Base-by-base conservation (phyloP, 2,113 vertebrate genomes). In the Chascanopsetta lugubris region DNA sequence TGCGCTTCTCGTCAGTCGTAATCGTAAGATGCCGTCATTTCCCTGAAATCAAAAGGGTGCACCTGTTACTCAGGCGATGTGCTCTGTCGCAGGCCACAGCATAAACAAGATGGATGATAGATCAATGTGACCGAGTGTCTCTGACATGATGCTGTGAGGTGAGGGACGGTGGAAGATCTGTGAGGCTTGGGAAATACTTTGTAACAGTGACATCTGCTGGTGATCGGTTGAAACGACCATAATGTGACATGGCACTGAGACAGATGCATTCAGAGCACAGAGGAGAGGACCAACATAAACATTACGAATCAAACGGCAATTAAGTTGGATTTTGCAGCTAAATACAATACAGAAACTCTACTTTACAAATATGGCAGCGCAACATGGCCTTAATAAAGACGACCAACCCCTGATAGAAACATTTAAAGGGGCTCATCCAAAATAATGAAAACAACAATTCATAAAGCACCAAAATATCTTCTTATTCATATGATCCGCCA, bases 181-280 rank as follows among this genome's bases (percentile, higher is more conserved):
- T 1, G 0, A 18, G 29, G 48, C 11, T 26, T n/a, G 2, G 9
- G 2, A 61, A 88, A 74, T 27, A 58, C 60, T 82, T 27, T 66
- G 66, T 66, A 84, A 75, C 69, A 77, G 67, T 29, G 82, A 81
- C 88, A 80, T 78, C 88, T 89, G 74, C 77, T 88, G 88, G 48
- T 54, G 4, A 43, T 0, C 27, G 6, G 15, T 43, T 22, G n/a
- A 1, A 58, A 62, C 13, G 29, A 32, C 49, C 56, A 5, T 0
- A 10, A 0, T 36, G 20, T 1, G 1, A 51, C 46, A 17, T 17
- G 57, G 20, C 32, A 1, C 8, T 27, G 0, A 42, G 18, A n/a
- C 4, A 4, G 15, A 8, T 3, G 5, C 4, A 27, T n/a, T n/a
- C n/a, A n/a, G n/a, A 29, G 17, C n/a, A 38, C 0, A 9, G 6